Conservation (phyloP, 2,113 vertebrate genomes). For the Calonectris borealis region DNA sequence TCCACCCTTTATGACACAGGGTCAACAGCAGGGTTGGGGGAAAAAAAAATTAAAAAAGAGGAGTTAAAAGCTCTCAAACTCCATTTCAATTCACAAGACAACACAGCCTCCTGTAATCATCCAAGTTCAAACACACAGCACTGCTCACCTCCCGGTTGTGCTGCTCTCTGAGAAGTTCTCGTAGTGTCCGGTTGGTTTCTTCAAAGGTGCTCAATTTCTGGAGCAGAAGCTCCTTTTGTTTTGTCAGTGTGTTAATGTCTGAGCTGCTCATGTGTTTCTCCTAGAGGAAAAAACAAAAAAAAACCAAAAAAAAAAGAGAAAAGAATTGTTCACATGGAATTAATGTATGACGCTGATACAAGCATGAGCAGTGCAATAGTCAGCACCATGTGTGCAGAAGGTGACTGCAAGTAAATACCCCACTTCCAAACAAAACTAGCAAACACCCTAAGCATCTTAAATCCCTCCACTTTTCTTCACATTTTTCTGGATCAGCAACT, state of each 20-base stretch:
- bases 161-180: slow-evolving; percentile 86
- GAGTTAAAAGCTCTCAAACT: neutral
- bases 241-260: slow-evolving; percentile 77
- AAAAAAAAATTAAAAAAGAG: neutral
- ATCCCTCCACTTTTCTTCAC: neutral
- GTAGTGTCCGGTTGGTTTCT: slow-evolving; percentile 84
- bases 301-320: neutral
- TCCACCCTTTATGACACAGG: neutral
- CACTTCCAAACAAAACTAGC: neutral
- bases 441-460: neutral
- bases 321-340: neutral
- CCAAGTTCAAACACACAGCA: neutral
- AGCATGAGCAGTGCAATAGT: neutral
- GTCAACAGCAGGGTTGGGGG: neutral
- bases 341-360: neutral
- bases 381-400: neutral
- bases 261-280: slow-evolving; percentile 80
- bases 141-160: slow-evolving; percentile 79
- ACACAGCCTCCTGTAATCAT: neutral
- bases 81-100: neutral
- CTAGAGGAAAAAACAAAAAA: slow-evolving; percentile 41
- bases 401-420: neutral
- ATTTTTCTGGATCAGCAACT: neutral
- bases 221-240: slow-evolving; percentile 87
- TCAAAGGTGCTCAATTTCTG: slow-evolving; percentile 91